phyloP scores from a whole-genome alignment of 2,113 vertebrate species.

The Cisticola juncidis region DNA sequence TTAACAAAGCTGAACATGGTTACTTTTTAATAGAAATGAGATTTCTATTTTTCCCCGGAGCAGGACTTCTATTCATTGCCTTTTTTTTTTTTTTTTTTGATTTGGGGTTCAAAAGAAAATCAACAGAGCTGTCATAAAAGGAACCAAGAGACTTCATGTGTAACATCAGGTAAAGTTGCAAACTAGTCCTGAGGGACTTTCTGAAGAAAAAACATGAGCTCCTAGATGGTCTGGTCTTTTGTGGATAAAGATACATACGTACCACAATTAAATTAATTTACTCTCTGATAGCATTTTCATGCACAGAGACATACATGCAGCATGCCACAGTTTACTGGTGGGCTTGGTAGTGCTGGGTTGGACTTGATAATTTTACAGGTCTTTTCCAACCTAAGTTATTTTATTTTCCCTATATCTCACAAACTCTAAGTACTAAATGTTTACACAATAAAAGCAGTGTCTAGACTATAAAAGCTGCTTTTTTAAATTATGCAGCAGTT shows the following conservation, averaged over 20 bases:
- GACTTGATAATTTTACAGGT: background rate
- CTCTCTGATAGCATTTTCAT: background rate
- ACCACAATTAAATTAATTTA: background rate
- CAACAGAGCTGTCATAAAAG: background rate
- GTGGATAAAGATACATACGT: background rate
- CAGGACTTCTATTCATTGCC: background rate
- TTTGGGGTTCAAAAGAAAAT: background rate
- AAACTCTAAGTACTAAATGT: background rate
- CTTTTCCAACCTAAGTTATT: background rate
- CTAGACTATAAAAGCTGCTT: background rate
- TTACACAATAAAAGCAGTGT: background rate
- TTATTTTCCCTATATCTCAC: background rate
- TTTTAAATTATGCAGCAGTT: background rate
- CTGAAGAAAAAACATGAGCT: background rate
- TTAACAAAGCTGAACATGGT: background rate
- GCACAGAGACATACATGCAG: background rate
- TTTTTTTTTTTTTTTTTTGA: background rate
- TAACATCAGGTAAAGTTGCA: background rate
- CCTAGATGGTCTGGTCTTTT: background rate
- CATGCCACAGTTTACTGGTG: background rate
- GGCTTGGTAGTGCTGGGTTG: background rate
- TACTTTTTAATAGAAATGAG: background rate
- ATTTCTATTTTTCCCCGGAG: background rate
- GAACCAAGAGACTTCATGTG: background rate
- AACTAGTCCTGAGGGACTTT: slow-evolving; percentile 1